Evolutionary conservation across 2,113 vertebrate genomes (phyloP), one percentile per base, ranked within the genome.

Genomic region (Phoenicopterus ruber): DNA sequence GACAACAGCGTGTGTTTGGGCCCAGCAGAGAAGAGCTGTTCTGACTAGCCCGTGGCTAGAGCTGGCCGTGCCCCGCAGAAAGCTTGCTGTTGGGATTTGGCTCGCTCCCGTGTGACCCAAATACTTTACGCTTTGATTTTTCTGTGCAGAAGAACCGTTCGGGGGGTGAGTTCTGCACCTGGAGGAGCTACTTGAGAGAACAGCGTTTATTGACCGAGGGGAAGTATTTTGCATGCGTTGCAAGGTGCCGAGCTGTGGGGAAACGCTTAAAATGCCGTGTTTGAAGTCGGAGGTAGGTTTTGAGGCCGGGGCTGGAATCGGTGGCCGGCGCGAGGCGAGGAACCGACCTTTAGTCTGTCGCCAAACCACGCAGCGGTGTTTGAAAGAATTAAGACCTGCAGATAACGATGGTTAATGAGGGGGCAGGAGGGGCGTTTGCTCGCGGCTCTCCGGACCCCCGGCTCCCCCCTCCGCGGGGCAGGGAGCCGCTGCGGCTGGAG

Each of bases 331-430:
- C 0, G 4, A 76, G 49, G 31, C 5, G 9, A 46, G 36, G 38
- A 11, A 4, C 29, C 2, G 5, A 34, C 46, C 76, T 42, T 49
- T 38, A n/a, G 34, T 29, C 65, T 9, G 11, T 31, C 6, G 1
- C 44, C 11, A 10, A 5, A 34, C n/a, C 73, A 1, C 4, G 1
- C 40, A 3, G 36, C 3, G 0, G 44, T 11, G 32, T 28, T 24
- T n/a, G 70, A 9, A 20, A 10, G 82, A 71, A 11, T 34, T 8
- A 4, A 67, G 40, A 17, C 5, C 65, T 29, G 57, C 15, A 4
- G 61, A 7, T 22, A 11, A 17, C 0, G 28, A 4, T 7, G 36
- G 38, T 8, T 78, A 1, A 21, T 2, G 36, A 47, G 65, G 31
- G 44, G 47, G 6, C 8, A 13, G 0, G 9, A 42, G 31, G 47